These are phyloP conservation scores for Graptemys geographica DNA, from an alignment of 2,797 vertebrate species.

Conservation along the genomic window DNA sequence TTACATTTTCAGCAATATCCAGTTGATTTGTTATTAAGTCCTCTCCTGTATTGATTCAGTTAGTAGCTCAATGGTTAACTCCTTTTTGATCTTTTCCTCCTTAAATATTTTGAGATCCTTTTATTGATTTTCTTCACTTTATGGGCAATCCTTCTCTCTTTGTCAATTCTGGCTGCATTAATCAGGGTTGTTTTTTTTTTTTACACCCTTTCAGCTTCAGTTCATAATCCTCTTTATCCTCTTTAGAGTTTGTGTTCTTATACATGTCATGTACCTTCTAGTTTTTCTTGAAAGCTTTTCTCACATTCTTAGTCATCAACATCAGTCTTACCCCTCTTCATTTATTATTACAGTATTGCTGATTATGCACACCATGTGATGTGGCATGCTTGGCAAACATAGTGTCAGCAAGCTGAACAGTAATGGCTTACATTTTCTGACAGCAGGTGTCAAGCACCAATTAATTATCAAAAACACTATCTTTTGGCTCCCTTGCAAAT, in stretches of 20 bases:
- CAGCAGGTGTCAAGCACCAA: not conserved
- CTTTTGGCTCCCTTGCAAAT: not conserved
- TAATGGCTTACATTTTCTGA: not conserved
- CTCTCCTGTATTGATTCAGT: not conserved
- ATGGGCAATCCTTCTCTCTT: conserved; percentile 31
- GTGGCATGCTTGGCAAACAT: not conserved
- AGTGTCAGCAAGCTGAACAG: not conserved
- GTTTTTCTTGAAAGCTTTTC: conserved; percentile 46
- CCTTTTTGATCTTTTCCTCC: conserved; percentile 9
- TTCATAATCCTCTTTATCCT: conserved; percentile 63
- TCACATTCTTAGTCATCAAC: conserved; percentile 52
- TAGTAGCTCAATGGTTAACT: conserved; percentile 18
- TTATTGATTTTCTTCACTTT: conserved; percentile 45
- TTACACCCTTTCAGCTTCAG: not conserved
- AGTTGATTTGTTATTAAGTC: conserved; percentile 22
- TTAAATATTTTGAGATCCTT: conserved; percentile 33
- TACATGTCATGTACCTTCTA: conserved; percentile 34
- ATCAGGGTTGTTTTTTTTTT: not conserved
- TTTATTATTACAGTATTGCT: conserved; percentile 22
- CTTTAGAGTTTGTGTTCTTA: conserved; percentile 45
- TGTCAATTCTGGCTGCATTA: conserved; percentile 33
- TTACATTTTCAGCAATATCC: conserved; percentile 47
- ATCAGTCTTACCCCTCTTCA: conserved; percentile 17
- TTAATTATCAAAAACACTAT: not conserved
- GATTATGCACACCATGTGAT: not conserved